Base-by-base conservation (phyloP, 2,888 invertebrate species). In the Bembecia ichneumoniformis region DNA sequence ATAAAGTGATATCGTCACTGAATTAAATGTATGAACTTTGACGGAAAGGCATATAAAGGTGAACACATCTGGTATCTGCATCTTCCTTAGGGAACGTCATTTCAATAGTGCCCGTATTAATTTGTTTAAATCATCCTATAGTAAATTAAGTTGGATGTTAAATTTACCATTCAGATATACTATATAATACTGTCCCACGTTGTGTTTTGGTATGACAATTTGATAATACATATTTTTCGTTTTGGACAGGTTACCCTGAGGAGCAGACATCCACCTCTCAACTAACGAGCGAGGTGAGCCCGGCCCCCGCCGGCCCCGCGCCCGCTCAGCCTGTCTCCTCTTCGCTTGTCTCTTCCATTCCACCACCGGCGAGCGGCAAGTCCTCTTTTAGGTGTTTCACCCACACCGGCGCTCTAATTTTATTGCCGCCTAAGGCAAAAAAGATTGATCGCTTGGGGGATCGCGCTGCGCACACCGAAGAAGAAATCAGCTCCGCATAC, bases 391-490 rank as follows among this genome's bases (percentile, higher is more conserved):
- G 94, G 92, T 94, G 94, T 71, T 95, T 93, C 76, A 95, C 94
- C 48, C 95, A 94, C 77, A 94, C 94, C 13, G 94, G 94, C 46
- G 91, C 93, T n/a, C 90, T 94, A 40, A 83, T 95, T 20, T 94
- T 94, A 51, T 81, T 96, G 66, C 96, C 96, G 56, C 96, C 96
- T 3, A 96, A 96, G 79, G 96, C 96, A 79, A 95, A 96, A 77
- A 96, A 96, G 77, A 95, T 96, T 64, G 96, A 96, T 77, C 89
- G 96, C 56, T 82, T 94, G 57, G 93, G 91, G 55, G 91, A 92
- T 63, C 91, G 91, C 66, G 89, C 90, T 14, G 77, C 72, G 47
- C 88, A 89, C 36, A 92, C 93, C 34, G 94, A 94, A 69, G 95
- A 95, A 73, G 95, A n/a, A n/a, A n/a, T n/a, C n/a, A n/a, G n/a